A percentile compares a stretch with the other conserved stretches of the same genome.
Conservation (phyloP, 2,888 invertebrate species). For the Apocheima hispidaria region DNA sequence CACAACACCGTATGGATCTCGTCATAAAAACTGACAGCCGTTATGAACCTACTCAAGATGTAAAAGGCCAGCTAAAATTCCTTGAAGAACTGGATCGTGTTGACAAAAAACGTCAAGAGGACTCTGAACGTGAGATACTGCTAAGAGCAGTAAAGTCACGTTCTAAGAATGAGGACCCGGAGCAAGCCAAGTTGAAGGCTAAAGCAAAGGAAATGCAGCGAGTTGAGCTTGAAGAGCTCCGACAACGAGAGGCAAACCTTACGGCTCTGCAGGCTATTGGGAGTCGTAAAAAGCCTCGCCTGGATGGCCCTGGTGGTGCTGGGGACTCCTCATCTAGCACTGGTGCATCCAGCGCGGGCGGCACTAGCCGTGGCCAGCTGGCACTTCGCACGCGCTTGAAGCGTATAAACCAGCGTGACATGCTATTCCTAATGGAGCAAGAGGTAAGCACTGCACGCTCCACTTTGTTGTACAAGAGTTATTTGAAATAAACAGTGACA, state of each 20-base stretch:
- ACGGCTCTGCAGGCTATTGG: conserved; percentile 98
- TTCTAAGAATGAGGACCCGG: conserved; percentile 98
- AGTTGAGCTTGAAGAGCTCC: conserved; percentile 97
- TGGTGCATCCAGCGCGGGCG: conserved; percentile 2
- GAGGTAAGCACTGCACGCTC: conserved; percentile 94
- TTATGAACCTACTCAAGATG: conserved; percentile 96
- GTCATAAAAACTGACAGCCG: conserved; percentile 93
- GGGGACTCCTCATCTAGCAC: conserved; percentile 77
- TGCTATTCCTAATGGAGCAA: conserved; percentile 96
- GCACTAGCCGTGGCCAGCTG: conserved; percentile 86
- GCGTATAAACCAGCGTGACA: conserved; percentile 96
- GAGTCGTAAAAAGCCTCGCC: conserved; percentile 95
- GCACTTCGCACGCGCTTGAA: conserved; percentile 95
- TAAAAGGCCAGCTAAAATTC: conserved; percentile 97
- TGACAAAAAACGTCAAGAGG: conserved; percentile 97
- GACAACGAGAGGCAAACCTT: conserved; percentile 97
- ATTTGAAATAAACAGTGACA: conserved; percentile 88
- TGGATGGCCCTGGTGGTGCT: conserved; percentile 85
- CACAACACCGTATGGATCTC: conserved; percentile 97
- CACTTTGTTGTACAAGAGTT: conserved; percentile 91
- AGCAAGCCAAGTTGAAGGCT: conserved; percentile 98
- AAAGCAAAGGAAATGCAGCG: conserved; percentile 97
- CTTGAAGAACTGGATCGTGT: conserved; percentile 97
- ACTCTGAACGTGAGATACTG: conserved; percentile 97
- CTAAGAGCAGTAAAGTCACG: conserved; percentile 97